A percentile compares a stretch with the other conserved stretches of the same genome.
These are phyloP conservation scores for Drosophila bocqueti DNA, from an alignment of 1,140 invertebrate species.

Conservation along the genomic window DNA sequence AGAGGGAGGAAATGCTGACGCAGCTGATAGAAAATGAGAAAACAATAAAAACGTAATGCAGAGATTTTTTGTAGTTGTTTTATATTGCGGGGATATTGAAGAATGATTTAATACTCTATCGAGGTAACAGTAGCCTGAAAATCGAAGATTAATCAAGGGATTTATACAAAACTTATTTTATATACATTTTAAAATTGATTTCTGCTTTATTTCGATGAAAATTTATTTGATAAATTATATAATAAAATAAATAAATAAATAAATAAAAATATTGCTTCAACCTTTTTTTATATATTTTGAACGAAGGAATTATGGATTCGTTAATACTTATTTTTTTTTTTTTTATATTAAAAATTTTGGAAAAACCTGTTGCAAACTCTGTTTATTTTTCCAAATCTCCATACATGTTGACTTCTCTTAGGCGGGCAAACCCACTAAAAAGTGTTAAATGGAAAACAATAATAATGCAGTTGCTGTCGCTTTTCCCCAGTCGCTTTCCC, in stretches of 20 bases:
- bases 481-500: neutral
- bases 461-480: slow-evolving; percentile 53
- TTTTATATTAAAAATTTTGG: too few species aligned
- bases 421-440: slow-evolving; percentile 35
- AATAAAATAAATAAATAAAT: neutral
- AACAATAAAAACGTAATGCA: slow-evolving; percentile 36
- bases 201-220: neutral
- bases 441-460: slow-evolving; percentile 74
- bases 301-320: neutral
- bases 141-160: accelerated
- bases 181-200: neutral
- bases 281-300: neutral
- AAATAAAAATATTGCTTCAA: too few species aligned
- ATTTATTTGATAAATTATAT: neutral
- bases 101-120: slow-evolving; percentile 23
- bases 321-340: too few species aligned
- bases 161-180: too few species aligned
- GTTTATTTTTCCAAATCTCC: too few species aligned
- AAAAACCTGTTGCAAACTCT: neutral
- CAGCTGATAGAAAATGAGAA: slow-evolving; percentile 54
- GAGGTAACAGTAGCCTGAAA: too few species aligned
- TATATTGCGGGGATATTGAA: slow-evolving; percentile 15
- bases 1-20: slow-evolving; percentile 67
- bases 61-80: slow-evolving; percentile 13
- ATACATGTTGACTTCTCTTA: slow-evolving; percentile 15